Conservation (phyloP, 2,113 vertebrate genomes). For the Nymphicus hollandicus region DNA sequence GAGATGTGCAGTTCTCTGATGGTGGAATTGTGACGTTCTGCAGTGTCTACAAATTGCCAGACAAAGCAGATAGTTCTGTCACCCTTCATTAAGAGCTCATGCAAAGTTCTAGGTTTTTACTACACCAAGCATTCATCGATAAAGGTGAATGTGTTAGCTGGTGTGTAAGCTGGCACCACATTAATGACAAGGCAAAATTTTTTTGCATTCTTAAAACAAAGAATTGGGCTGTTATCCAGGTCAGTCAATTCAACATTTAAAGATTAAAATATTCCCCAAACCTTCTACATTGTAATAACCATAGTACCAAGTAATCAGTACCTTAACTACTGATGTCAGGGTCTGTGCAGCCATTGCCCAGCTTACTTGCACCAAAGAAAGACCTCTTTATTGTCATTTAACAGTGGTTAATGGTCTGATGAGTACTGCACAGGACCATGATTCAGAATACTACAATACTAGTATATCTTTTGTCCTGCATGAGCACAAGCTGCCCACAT, state of each 20-base stretch:
- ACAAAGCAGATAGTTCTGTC: not conserved
- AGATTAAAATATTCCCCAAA: not conserved
- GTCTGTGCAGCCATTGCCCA: not conserved
- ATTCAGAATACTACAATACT: not conserved
- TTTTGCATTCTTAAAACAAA: not conserved
- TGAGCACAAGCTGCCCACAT: not conserved
- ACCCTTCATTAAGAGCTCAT: not conserved
- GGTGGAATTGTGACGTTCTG: constrained; percentile 79
- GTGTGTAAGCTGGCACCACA: not conserved
- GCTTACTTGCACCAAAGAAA: not conserved
- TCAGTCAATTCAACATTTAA: not conserved
- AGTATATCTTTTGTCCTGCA: not conserved
- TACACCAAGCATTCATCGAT: not conserved
- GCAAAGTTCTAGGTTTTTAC: not conserved
- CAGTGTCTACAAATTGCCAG: constrained; percentile 72
- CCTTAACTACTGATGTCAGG: not conserved
- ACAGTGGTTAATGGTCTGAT: not conserved
- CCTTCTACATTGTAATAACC: not conserved
- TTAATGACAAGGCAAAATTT: not conserved
- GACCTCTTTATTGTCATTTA: not conserved
- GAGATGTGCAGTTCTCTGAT: constrained; percentile 73
- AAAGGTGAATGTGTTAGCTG: not conserved
- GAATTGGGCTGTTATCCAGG: not conserved
- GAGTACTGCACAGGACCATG: not conserved
- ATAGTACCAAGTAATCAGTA: not conserved